These are phyloP conservation scores for Machaerirhynchus nigripectus DNA, from an alignment of 2,113 vertebrate genomes.

Conservation along the genomic window DNA sequence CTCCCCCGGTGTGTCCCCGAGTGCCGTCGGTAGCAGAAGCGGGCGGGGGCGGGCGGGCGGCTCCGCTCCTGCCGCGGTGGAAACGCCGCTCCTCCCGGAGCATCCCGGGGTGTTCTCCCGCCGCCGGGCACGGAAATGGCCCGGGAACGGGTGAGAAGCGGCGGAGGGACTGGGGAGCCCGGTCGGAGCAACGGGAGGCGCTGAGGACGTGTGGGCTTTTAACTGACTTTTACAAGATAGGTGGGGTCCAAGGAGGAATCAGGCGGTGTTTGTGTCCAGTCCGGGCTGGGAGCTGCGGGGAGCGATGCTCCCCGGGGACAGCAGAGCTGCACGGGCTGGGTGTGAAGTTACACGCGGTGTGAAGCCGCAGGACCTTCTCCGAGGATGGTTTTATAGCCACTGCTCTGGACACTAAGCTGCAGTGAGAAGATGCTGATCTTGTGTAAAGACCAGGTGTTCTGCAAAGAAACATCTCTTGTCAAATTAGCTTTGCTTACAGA, in stretches of 20 bases:
- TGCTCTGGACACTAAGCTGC: too few relatives aligned
- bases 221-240: background rate
- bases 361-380: background rate
- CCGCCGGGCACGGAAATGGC: background rate
- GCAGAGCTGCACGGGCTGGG: background rate
- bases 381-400: accelerated
- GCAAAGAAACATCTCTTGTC: background rate
- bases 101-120: background rate
- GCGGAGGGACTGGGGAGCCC: background rate
- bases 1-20: background rate
- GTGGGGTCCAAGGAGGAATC: background rate
- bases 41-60: background rate
- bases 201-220: background rate
- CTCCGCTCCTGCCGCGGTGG: background rate
- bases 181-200: background rate
- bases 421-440: background rate
- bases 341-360: background rate
- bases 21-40: background rate
- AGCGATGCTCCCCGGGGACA: background rate
- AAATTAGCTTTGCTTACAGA: background rate
- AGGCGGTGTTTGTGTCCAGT: background rate
- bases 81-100: background rate
- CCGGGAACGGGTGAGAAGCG: background rate
- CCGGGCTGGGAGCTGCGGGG: background rate
- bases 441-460: background rate